Base-by-base conservation (phyloP, 64 coral and sea anemone species). In the Porites australiensis region DNA sequence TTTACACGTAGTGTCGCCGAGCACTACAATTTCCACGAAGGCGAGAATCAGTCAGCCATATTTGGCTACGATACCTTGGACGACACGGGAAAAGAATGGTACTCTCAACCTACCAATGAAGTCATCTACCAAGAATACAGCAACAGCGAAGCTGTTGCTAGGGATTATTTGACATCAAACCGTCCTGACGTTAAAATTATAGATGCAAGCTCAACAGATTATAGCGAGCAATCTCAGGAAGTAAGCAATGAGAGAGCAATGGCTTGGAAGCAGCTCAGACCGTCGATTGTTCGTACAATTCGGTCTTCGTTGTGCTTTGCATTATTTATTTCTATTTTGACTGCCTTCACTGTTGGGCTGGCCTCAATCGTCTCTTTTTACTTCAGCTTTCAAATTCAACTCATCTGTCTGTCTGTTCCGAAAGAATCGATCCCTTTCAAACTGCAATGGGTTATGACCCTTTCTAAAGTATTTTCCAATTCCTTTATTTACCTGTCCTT, bases 51-150 rank as follows among this genome's bases (percentile, higher is more conserved):
- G 20, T 48, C 44, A 13, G 16, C 64, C 10, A 4, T 83, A 15
- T n/a, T 50, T 51, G 62, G 47, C 7, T 83, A 83, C 81, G 50
- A 68, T 66, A 16, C 77, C 6, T 43, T 81, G 11, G 77, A 81
- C 4, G 55, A 62, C 57, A 81, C 77, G 0, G 77, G 77, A 20
- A 81, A 44, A 61, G 58, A 81, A 81, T 81, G 77, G 77, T 81
- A 81, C 44, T 44, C 19, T 44, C 77, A 81, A 60, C 20, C 54
- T 12, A n/a, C 27, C 4, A 22, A 62, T 81, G 77, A 81, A 13
- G n/a, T 79, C 12, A 79, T 79, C 44, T 79, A 79, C 12, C 77
- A 79, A 79, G 77, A 79, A 27, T 79, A 58, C 53, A 79, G 77
- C n/a, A 23, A 58, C 51, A 53, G 46, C 9, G n/a, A 79, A 43